Evolutionary conservation across 2,888 invertebrate genomes (phyloP).

Genomic region (Dendrolimus houi): DNA sequence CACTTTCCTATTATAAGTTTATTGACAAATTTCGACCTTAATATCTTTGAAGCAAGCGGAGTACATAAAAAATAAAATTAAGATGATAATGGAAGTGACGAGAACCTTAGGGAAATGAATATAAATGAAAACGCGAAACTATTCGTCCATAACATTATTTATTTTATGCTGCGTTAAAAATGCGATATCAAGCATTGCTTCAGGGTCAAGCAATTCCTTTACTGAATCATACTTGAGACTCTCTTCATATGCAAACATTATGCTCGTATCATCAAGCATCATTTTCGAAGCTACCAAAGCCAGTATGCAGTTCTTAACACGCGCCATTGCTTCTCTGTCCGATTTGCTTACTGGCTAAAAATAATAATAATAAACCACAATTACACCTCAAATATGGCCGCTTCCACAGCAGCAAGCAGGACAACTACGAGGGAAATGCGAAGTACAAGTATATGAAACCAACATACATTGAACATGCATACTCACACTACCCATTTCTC

Average conservation of each 20-base stretch:
- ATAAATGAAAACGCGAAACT: neutral
- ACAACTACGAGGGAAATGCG: no score
- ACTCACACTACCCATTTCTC: no score
- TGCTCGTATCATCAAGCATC: slow-evolving; percentile 94
- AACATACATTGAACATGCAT: no score
- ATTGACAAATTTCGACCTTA: no score
- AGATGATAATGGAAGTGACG: no score
- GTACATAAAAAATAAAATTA: no score
- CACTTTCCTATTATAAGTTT: no score
- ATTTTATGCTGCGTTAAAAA: slow-evolving; percentile 86
- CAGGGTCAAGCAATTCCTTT: slow-evolving; percentile 87
- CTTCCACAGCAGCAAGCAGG: no score
- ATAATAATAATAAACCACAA: neutral
- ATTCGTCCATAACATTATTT: slow-evolving; percentile 53
- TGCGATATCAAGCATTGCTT: slow-evolving; percentile 90
- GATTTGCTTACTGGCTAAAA: slow-evolving; percentile 80
- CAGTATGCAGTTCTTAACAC: slow-evolving; percentile 92
- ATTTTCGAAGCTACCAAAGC: slow-evolving; percentile 91
- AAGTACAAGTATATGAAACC: no score
- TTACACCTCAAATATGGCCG: neutral
- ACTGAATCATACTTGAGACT: slow-evolving; percentile 87
- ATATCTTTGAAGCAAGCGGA: no score
- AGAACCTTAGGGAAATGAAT: no score
- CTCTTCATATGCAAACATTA: slow-evolving; percentile 93
- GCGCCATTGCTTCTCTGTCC: slow-evolving; percentile 90